Evolutionary conservation across 2,888 invertebrate species (phyloP).

Genomic region (Scaptomyza cyrtandrae): DNA sequence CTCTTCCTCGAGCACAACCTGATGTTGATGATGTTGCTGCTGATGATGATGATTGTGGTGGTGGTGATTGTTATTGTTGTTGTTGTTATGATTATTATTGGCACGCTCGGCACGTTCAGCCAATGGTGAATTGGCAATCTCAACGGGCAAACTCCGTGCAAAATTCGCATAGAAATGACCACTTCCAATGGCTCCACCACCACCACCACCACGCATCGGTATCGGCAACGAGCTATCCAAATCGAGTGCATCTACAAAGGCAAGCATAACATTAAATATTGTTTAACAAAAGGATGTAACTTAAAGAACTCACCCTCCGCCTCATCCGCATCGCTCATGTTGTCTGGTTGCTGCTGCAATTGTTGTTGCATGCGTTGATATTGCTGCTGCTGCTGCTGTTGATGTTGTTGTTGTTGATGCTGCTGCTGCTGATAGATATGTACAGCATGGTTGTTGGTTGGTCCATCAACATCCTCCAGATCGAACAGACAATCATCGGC

Average conservation of each 20-base stretch:
- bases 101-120: conserved; percentile 71
- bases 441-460: conserved; percentile 17
- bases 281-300: not conserved
- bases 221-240: conserved; percentile 81
- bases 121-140: conserved; percentile 87
- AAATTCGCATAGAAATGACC: conserved; percentile 79
- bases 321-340: conserved; percentile 89
- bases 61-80: conserved; percentile 1
- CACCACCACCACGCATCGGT: conserved; percentile 62
- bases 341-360: conserved; percentile 42
- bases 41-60: conserved; percentile 33
- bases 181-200: conserved; percentile 23
- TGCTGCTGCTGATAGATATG: conserved; percentile 41
- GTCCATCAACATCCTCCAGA: conserved; percentile 87
- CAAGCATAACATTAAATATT: not conserved
- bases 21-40: conserved; percentile 32
- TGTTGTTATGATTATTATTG: conserved; percentile 49
- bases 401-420: conserved; percentile 43
- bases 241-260: conserved; percentile 80
- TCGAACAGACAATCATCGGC: conserved; percentile 91
- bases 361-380: conserved; percentile 42
- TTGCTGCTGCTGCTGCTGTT: conserved; percentile 41
- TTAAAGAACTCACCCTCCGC: conserved; percentile 87
- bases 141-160: conserved; percentile 92
- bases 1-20: conserved; percentile 53